These are phyloP conservation scores for Coenonympha arcania DNA, from an alignment of 2,888 invertebrate genomes.

Conservation along the genomic window DNA sequence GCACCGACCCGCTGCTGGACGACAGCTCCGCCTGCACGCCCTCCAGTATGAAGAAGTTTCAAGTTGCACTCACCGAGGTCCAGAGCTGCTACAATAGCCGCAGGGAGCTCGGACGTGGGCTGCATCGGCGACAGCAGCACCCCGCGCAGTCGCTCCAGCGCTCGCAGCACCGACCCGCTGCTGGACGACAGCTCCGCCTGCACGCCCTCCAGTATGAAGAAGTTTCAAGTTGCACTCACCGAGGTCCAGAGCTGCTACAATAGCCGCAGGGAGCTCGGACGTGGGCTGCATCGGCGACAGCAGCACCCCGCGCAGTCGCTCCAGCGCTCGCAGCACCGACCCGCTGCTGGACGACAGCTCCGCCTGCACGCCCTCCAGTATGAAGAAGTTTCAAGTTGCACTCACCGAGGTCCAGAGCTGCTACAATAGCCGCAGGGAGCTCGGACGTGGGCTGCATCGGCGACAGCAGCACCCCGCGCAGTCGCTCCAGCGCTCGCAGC, in stretches of 20 bases:
- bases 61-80: conserved; percentile 78
- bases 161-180: no score
- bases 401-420: conserved; percentile 83
- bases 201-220: no score
- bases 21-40: no score
- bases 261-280: conserved; percentile 82
- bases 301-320: conserved; percentile 85
- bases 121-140: no score
- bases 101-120: no score
- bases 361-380: no score
- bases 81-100: conserved; percentile 50
- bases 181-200: no score
- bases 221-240: conserved; percentile 24
- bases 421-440: conserved; percentile 85
- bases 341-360: conserved; percentile 42
- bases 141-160: no score
- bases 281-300: conserved; percentile 85
- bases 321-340: conserved; percentile 72
- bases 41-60: neutral
- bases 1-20: no score
- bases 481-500: conserved; percentile 79
- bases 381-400: no score
- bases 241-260: conserved; percentile 83
- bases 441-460: conserved; percentile 83
- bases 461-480: conserved; percentile 84